Evolutionary conservation across 2,113 vertebrate genomes (phyloP), one percentile per base, ranked within the genome.

Genomic region (Aegithalos caudatus): DNA sequence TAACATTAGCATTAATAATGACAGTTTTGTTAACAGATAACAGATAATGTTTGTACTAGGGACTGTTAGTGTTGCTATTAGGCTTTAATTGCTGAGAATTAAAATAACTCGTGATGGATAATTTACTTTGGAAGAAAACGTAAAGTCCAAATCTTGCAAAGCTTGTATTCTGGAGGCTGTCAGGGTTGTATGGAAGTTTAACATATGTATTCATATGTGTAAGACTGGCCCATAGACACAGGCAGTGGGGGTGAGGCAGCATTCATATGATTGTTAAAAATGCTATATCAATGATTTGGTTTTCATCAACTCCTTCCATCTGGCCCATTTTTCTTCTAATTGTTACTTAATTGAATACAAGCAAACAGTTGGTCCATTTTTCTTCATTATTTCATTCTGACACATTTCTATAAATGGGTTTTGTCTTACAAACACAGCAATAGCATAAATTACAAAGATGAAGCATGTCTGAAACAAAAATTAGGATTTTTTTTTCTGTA

Each of bases 321-420:
- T 97, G 95, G 93, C 56, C 25, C 51, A 61, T 96, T 76, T 92
- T 86, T 94, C 83, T 84, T 95, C 85, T 96, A 92, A 94, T 93
- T 92, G 51, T 94, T 95, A 16, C 56, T 88, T 96, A 95, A 95
- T 95, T 96, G 90, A 94, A 90, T 92, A 93, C 72, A 93, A 95
- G 92, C 91, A 94, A 90, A 88, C 85, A 92, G 73, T 96, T 94
- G 87, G 81, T 94, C 89, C 78, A 95, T 96, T 96, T 96, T 85
- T 97, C 95, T 92, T 96, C 93, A 96, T 96, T 95, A 95, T 97
- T 96, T 95, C 58, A 42, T 93, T 93, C 76, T 95, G 96, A 93
- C 96, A 95, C 76, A 50, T 96, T 96, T 96, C 90, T 91, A 15
- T 93, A 95, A 93, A 92, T 92, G 92, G 64, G 20, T 83, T 97